Base-by-base conservation (phyloP, 2,888 invertebrate genomes). In the Tetragonula carbonaria region DNA sequence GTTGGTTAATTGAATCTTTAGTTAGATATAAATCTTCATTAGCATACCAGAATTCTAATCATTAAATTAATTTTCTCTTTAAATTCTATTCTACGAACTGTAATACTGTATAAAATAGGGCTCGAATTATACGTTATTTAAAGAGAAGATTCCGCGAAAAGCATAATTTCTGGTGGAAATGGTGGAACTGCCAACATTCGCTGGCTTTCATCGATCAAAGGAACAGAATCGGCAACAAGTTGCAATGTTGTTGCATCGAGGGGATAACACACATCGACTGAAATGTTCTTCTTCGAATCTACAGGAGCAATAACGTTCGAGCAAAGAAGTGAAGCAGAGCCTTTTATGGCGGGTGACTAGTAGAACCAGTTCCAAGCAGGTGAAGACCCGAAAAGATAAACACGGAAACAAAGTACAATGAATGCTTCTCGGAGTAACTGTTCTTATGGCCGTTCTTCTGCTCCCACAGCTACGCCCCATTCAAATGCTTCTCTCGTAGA, bases 321-420 rank as follows among this genome's bases (percentile, higher is more conserved):
- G 23, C 16, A 62, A 51, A 50, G 74, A 75, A 76, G 72, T 59
- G 65, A 85, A 73, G 72, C 71, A 59, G 59, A 67, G n/a, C 71
- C 79, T 76, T 83, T 75, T 79, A 70, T 62, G 74, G 68, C 38
- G 45, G 79, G 67, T 63, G 72, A 79, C 78, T 45, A 73, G 78
- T 72, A 82, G 78, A 83, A 83, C 83, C 84, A 85, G 84, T 85
- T 85, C 67, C 73, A 53, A 79, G 75, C 84, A 79, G 84, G 84
- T 85, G 84, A 85, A 85, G 84, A 83, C 84, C 78, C 78, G 84
- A 85, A 83, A 82, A 85, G 84, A 85, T 85, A 85, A 85, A 85
- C 78, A 79, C 83, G 83, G 83, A 79, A 85, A 85, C 83, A 75
- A 83, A 83, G 83, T 76, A 85, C 84, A 85, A 85, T 85, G 84